phyloP scores from a whole-genome alignment of 2,888 invertebrate genomes.

The Drosophila austrosaltans region DNA sequence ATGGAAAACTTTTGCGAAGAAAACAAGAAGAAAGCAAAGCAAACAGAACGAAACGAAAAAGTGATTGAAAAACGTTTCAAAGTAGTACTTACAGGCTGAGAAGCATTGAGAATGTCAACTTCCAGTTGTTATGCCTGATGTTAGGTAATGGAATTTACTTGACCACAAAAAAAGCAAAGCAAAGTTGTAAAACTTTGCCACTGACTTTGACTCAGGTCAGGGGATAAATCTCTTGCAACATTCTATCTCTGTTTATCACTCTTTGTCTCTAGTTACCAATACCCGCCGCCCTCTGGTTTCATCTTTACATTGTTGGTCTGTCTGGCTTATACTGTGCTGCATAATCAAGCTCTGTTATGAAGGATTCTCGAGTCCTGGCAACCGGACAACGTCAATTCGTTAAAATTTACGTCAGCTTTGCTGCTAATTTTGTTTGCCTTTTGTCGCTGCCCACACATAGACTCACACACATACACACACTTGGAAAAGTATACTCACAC shows the following conservation, averaged over 20 bases:
- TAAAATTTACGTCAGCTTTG: constrained; percentile 69
- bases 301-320: background rate
- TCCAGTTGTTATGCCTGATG: constrained; percentile 32
- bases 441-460: constrained; percentile 41
- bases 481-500: constrained; percentile 68
- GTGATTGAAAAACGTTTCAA: constrained; percentile 2
- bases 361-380: constrained; percentile 31
- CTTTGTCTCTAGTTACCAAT: background rate
- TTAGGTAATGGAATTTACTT: constrained; percentile 35
- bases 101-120: background rate
- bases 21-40: background rate
- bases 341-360: constrained; percentile 57
- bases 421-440: constrained; percentile 74
- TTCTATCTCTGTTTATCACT: background rate
- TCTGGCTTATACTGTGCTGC: constrained; percentile 29
- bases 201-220: constrained; percentile 43
- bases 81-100: background rate
- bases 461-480: constrained; percentile 23
- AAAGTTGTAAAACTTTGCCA: constrained; percentile 45
- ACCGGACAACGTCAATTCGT: constrained; percentile 60
- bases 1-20: background rate
- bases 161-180: constrained; percentile 41
- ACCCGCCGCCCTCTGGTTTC: background rate
- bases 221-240: constrained; percentile 30
- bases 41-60: background rate